Evolutionary conservation across 2,888 invertebrate genomes (phyloP), one percentile per base, ranked within the genome.

Genomic region (Tyria jacobaeae): DNA sequence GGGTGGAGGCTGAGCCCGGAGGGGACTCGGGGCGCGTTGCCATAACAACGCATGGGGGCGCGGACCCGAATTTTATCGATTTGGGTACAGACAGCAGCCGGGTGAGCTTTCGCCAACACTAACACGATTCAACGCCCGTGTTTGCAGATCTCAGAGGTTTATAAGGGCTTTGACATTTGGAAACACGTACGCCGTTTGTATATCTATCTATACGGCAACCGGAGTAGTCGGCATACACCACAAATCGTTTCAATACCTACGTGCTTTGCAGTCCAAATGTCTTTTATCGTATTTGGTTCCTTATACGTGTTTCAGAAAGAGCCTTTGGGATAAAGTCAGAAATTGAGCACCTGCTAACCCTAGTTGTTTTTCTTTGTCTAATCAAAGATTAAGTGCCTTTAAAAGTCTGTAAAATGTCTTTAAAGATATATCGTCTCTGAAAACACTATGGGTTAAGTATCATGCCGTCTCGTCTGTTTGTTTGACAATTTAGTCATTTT

Each of bases 41-140:
- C 87, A 83, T 91, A 85, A 83, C 85, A 75, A 94, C 92, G 85
- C 82, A 83, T 90, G 91, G 92, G 92, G 90, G 91, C 88, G 88
- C 90, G 86, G 91, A 87, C 94, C 94, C 93, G 89, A 94, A 94
- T 93, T 92, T 94, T 93, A 94, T 94, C 92, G 94, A 94, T 94
- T 92, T 83, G 87, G 89, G 80, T 91, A 90, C 92, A 92, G 90
- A 89, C 93, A 92, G 91, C 92, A 92, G 91, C 92, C 89, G 81
- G 85, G 84, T 82, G 84, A 85, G 88, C 89, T 89, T 83, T 88
- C 86, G 87, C 91, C 89, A 86, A 87, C 88, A 85, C 90, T 89
- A 91, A 91, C 91, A 88, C 89, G 91, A 92, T 91, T 92, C 91
- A 88, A 81, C 91, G 80, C 89, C 82, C 87, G 86, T 92, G 92